phyloP scores from a whole-genome alignment of 1,140 invertebrate species.

The Pseudomyrmex flavicornis region DNA sequence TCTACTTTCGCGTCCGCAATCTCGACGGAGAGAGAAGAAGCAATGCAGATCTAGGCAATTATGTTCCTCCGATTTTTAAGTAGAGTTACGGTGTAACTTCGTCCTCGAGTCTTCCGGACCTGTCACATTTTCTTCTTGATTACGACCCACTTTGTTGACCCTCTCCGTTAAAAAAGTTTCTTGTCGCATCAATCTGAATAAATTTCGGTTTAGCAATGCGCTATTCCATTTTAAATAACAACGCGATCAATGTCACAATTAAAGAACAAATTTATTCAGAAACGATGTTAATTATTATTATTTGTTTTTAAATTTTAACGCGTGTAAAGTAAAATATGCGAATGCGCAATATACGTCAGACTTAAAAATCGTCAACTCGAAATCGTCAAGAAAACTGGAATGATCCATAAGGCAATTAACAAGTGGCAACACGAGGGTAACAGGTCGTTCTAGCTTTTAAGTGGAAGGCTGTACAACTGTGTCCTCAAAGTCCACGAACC shows the following conservation, averaged over 20 bases:
- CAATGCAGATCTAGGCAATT: conserved; percentile 49
- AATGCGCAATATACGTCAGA: background rate
- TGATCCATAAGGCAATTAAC: background rate
- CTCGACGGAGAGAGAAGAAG: background rate
- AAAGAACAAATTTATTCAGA: too few species aligned
- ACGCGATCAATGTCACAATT: background rate
- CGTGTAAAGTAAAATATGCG: too few species aligned
- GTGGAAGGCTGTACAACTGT: conserved; percentile 4
- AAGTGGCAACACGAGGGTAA: background rate
- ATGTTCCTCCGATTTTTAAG: conserved; percentile 27
- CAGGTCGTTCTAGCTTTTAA: conserved; percentile 17
- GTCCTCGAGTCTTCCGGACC: background rate
- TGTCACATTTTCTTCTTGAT: conserved; percentile 23
- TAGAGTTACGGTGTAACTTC: background rate
- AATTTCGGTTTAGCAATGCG: background rate
- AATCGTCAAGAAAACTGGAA: background rate
- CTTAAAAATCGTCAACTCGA: background rate
- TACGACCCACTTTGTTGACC: conserved; percentile 9
- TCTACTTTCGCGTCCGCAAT: conserved; percentile 5
- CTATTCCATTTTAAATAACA: background rate
- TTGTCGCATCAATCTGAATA: background rate
- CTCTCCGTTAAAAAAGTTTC: background rate
- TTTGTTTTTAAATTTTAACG: too few species aligned
- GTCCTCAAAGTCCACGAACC: background rate
- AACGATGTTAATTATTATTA: too few species aligned